These are phyloP conservation scores for Carterocephalus palaemon DNA, from an alignment of 2,888 invertebrate species.

Conservation along the genomic window DNA sequence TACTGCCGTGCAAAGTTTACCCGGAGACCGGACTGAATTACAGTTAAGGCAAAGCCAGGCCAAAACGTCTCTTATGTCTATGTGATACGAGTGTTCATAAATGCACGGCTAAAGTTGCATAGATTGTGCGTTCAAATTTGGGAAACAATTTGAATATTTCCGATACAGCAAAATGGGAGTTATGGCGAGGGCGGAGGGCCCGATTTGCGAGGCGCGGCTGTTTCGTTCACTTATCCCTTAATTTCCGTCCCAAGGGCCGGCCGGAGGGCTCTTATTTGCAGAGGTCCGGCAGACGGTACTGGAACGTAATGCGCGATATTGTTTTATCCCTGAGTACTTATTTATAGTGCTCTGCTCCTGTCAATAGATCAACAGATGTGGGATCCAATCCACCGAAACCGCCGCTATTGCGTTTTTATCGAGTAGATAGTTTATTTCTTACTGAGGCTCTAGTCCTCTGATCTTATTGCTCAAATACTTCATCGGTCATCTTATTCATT, in stretches of 20 bases:
- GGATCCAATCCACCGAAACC: no score
- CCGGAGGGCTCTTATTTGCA: slow-evolving; percentile 13
- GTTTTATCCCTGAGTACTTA: no score
- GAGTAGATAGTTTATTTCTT: no score
- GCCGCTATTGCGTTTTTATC: slow-evolving; percentile 2
- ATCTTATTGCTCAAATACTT: no score
- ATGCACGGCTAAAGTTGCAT: neutral
- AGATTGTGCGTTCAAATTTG: slow-evolving; percentile 3
- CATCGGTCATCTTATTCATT: no score
- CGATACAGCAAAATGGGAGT: slow-evolving; percentile 14
- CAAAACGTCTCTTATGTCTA: neutral
- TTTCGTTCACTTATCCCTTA: slow-evolving; percentile 16
- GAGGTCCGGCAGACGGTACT: slow-evolving; percentile 3
- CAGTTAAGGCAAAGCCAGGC: no score
- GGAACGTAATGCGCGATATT: slow-evolving; percentile 9
- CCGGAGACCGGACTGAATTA: neutral
- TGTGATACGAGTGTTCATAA: neutral
- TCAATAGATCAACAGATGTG: no score
- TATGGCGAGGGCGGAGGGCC: slow-evolving; percentile 6
- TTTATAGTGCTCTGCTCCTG: no score
- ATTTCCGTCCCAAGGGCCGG: slow-evolving; percentile 13
- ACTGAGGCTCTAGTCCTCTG: no score
- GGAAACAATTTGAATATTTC: slow-evolving; percentile 20
- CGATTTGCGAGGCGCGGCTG: no score
- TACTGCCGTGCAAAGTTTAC: slow-evolving; percentile 5